Conservation (phyloP, 92 coral and sea anemone species). For the Palythoa heliodiscus region DNA sequence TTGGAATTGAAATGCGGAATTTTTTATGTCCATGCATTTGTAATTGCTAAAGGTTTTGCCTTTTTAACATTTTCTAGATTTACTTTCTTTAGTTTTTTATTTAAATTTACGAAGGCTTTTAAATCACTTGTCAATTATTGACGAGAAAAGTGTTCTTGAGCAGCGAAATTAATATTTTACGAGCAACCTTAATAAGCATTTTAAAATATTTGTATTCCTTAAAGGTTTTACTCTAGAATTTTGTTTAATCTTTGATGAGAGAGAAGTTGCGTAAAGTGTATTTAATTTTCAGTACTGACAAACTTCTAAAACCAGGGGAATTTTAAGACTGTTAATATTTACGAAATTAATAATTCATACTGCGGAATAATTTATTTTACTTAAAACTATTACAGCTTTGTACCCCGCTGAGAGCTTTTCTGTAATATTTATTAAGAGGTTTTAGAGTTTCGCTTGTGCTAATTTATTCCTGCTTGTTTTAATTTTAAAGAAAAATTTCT, state of each 20-base stretch:
- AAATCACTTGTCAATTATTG: neutral
- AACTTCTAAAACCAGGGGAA: constrained; percentile 3
- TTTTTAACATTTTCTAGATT: too few relatives aligned
- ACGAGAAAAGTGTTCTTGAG: neutral
- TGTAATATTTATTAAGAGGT: neutral
- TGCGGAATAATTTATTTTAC: constrained; percentile 24
- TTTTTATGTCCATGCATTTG: too few relatives aligned
- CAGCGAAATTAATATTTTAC: constrained; percentile 1
- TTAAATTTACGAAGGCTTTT: neutral
- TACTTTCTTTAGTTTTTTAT: neutral
- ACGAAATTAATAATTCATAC: constrained; percentile 21
- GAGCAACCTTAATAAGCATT: neutral
- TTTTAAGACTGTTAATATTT: neutral
- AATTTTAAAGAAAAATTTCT: constrained; percentile 12
- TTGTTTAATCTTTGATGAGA: neutral
- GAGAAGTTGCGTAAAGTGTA: neutral
- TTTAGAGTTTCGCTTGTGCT: neutral
- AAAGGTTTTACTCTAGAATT: neutral
- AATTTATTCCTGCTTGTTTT: neutral
- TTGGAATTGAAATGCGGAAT: too few relatives aligned
- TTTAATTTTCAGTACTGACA: neutral
- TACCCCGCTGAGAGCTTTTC: constrained; percentile 1
- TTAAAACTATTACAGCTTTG: constrained; percentile 3
- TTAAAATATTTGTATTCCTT: neutral
- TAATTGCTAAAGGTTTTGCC: too few relatives aligned